These are phyloP conservation scores for Argyresthia goedartella DNA, from an alignment of 2,888 invertebrate genomes.

Conservation along the genomic window DNA sequence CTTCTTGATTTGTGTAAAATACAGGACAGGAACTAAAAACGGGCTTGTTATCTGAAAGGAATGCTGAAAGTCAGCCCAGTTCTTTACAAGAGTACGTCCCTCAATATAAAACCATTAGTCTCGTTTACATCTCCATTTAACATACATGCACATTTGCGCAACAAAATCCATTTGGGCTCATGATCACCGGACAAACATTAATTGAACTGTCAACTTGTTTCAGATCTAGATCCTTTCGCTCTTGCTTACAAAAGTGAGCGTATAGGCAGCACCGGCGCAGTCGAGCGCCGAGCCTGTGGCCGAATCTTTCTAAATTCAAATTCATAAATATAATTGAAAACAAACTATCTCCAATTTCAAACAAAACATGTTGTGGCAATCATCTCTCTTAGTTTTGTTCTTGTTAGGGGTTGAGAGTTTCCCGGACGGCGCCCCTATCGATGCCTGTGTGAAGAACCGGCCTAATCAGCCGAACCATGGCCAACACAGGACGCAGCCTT, in stretches of 20 bases:
- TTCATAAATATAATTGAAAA: not conserved
- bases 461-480: constrained; percentile 85
- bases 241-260: constrained; percentile 58
- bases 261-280: constrained; percentile 37
- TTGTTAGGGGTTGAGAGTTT: constrained; percentile 62
- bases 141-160: constrained; percentile 1
- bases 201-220: constrained; percentile 37
- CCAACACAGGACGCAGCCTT: constrained; percentile 76
- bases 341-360: not conserved
- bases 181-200: constrained; percentile 18
- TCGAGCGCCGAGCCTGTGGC: constrained; percentile 31
- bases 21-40: too few species aligned
- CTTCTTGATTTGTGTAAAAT: too few species aligned
- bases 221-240: constrained; percentile 56
- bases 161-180: not conserved
- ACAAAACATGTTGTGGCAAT: not conserved
- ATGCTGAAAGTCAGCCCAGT: too few species aligned
- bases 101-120: not conserved
- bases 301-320: constrained; percentile 18
- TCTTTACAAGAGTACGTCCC: too few species aligned
- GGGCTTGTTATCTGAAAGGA: too few species aligned
- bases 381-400: not conserved
- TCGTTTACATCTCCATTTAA: too few species aligned
- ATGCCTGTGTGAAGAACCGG: constrained; percentile 82
- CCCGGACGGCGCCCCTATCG: constrained; percentile 86